Conservation (phyloP, 2,888 invertebrate species). For the Parasteatoda lunata region DNA sequence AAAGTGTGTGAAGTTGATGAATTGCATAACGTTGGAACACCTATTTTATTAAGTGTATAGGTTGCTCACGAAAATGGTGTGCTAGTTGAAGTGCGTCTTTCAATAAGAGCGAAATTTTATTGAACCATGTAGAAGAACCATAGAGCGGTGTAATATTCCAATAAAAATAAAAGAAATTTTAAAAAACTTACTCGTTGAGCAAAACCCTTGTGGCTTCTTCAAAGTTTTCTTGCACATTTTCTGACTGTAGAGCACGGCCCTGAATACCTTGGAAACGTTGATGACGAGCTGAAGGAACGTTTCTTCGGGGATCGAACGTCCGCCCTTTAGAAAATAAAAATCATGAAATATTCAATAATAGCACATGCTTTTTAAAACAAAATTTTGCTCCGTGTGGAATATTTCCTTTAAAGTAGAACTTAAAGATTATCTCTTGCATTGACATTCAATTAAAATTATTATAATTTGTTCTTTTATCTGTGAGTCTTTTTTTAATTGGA, state of each 20-base stretch:
- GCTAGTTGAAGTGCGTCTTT: background rate
- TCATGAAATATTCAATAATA: too few species aligned
- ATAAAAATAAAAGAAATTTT: background rate
- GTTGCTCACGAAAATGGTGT: background rate
- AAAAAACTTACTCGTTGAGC: slow-evolving; percentile 32
- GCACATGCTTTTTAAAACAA: too few species aligned
- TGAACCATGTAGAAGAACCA: background rate
- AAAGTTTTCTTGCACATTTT: slow-evolving; percentile 46
- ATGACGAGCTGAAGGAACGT: slow-evolving; percentile 34
- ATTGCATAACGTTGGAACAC: background rate
- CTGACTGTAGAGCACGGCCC: slow-evolving; percentile 30
- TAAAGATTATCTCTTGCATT: too few species aligned
- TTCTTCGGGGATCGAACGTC: slow-evolving; percentile 1
- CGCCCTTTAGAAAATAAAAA: slow-evolving; percentile 7
- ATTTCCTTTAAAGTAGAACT: too few species aligned
- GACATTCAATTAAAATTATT: too few species aligned
- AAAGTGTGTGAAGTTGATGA: background rate
- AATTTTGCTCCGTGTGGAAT: too few species aligned
- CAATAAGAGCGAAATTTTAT: background rate
- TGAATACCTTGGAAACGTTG: slow-evolving; percentile 20
- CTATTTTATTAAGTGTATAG: background rate
- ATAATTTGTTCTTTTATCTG: too few species aligned
- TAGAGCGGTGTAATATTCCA: background rate
- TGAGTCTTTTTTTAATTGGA: too few species aligned
- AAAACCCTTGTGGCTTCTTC: slow-evolving; percentile 60